These are phyloP conservation scores for Mola mola DNA, from an alignment of 2,113 vertebrate genomes.

Conservation along the genomic window DNA sequence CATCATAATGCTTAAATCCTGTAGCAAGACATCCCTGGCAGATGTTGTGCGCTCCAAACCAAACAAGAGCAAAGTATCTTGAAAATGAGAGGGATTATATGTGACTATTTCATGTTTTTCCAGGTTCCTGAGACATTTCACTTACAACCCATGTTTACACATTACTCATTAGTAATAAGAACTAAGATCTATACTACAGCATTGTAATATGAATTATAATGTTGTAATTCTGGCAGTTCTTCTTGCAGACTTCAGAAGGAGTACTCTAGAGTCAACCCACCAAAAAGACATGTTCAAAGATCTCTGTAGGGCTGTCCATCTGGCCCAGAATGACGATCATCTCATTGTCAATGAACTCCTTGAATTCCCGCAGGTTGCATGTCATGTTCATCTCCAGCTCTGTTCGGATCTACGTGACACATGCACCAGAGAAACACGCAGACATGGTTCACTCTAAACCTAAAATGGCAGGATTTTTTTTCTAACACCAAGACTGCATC, in stretches of 20 bases:
- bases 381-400: conserved; percentile 99
- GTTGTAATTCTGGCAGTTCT: background rate
- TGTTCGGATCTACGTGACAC: conserved; percentile 87
- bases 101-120: conserved; percentile 2
- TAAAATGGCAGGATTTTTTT: background rate
- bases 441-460: background rate
- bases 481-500: background rate
- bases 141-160: background rate
- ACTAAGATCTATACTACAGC: no score
- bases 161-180: background rate
- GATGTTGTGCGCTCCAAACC: conserved; percentile 16
- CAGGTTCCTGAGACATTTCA: background rate
- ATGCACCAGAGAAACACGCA: conserved; percentile 1
- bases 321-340: conserved; percentile 99
- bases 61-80: conserved; percentile 39
- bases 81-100: conserved; percentile 28
- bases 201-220: no score
- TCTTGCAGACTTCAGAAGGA: background rate
- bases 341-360: conserved; percentile 98
- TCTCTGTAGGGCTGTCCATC: conserved; percentile 98
- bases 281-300: conserved; percentile 97
- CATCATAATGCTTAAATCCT: conserved; percentile 58
- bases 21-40: conserved; percentile 10
- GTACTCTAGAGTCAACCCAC: conserved; percentile 77
- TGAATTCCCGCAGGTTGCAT: conserved; percentile 96